These are phyloP conservation scores for Ianthella basta DNA, from an alignment of 37 sponge, comb jelly and placozoan species.

Conservation along the genomic window DNA sequence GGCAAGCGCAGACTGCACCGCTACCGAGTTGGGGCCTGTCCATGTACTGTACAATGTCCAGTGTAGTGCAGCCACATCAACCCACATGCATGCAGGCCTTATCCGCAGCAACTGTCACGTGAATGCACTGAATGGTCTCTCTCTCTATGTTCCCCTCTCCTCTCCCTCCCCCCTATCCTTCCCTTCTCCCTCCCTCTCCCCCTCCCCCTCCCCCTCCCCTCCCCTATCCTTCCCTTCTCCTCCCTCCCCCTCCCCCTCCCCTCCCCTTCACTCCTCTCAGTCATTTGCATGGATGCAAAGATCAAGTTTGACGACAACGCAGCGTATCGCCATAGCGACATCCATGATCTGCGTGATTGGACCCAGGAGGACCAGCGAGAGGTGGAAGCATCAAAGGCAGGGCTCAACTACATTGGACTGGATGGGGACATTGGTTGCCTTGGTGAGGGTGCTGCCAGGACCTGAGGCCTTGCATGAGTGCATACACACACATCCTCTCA, in stretches of 20 bases:
- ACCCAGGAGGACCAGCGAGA: slow-evolving; percentile 92
- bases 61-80: too few species aligned
- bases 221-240: neutral
- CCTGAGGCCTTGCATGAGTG: too few species aligned
- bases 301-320: slow-evolving; percentile 97
- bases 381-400: slow-evolving; percentile 83
- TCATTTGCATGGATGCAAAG: slow-evolving; percentile 95
- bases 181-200: neutral
- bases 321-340: slow-evolving; percentile 80
- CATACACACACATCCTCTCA: too few species aligned
- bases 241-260: neutral
- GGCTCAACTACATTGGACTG: slow-evolving; percentile 89
- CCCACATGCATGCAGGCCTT: too few species aligned
- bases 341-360: slow-evolving; percentile 82
- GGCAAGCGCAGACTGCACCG: slow-evolving; percentile 25
- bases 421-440: slow-evolving; percentile 94
- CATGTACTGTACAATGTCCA: neutral
- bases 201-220: too few species aligned
- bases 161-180: neutral
- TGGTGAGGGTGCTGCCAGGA: slow-evolving; percentile 63
- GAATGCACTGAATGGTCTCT: neutral
- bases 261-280: slow-evolving; percentile 38
- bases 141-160: neutral
- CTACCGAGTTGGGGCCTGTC: neutral
- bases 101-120: too few species aligned